Evolutionary conservation across 2,888 invertebrate species (phyloP).

Genomic region (Pandemis corylana): DNA sequence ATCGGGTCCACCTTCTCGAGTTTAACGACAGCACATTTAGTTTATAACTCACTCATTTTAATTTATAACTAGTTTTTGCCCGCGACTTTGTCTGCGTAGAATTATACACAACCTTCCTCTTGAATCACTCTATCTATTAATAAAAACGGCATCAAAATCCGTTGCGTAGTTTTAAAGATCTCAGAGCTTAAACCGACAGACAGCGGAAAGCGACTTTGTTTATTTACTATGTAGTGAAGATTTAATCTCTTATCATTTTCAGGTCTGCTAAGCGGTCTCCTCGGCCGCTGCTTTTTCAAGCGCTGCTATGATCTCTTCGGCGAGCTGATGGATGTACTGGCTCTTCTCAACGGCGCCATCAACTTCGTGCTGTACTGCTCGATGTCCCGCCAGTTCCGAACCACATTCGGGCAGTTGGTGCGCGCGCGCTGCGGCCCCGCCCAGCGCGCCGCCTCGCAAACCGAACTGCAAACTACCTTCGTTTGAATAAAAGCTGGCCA

Average conservation of each 20-base stretch:
- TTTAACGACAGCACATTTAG: too few species aligned
- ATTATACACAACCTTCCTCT: too few species aligned
- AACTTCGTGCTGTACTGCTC: constrained; percentile 97
- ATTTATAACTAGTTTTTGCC: too few species aligned
- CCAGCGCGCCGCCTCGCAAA: constrained; percentile 81
- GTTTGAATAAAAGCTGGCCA: constrained; percentile 68
- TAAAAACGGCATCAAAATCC: too few species aligned
- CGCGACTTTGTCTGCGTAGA: too few species aligned
- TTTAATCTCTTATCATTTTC: constrained; percentile 35
- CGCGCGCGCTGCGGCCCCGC: constrained; percentile 83
- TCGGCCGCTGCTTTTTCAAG: constrained; percentile 89
- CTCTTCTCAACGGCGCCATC: constrained; percentile 95
- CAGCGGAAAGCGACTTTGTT: too few species aligned
- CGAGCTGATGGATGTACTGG: constrained; percentile 95
- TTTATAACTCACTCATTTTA: too few species aligned
- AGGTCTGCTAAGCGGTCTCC: constrained; percentile 87
- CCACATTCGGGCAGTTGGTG: constrained; percentile 90
- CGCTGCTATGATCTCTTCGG: constrained; percentile 93
- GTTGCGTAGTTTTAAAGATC: too few species aligned
- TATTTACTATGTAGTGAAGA: not conserved
- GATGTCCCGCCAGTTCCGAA: constrained; percentile 97
- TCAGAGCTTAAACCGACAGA: too few species aligned
- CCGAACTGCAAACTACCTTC: constrained; percentile 87
- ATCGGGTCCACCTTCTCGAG: too few species aligned
- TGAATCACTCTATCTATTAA: too few species aligned